Base-by-base conservation (phyloP, 2,797 vertebrate species). In the Gymnodraco acuticeps region DNA sequence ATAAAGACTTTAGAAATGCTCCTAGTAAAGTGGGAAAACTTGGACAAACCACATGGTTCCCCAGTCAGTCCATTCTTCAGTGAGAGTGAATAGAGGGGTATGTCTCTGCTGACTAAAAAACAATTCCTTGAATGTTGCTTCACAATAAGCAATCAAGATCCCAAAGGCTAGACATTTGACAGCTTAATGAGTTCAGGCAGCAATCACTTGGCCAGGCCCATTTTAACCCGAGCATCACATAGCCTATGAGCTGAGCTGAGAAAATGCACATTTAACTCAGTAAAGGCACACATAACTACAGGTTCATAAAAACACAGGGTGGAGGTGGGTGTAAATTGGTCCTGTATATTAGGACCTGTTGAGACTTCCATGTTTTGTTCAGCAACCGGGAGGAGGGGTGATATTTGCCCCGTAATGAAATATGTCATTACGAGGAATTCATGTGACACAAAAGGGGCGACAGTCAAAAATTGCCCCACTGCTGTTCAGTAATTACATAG, bases 381-480 rank as follows among this genome's bases (percentile, higher is more conserved):
- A 90, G 95, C 75, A 63, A 66, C 75, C 83, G 33, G 83, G 87
- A 78, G 94, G 93, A 80, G 93, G 94, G 97, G 96, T 96, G 96
- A 96, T 98, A 99, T 99, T 98, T 98, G 96, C 96, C 96, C 86
- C 96, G 96, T 98, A 98, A 98, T 98, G 97, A 99, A 99, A 99
- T 98, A 98, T 98, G 97, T 97, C 97, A 99, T 99, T 99, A 99
- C 94, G 96, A 96, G 97, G 98, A 96, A 99, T 99, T 99, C 98
- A 99, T 96, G 95, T 92, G 83, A 87, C 96, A 99, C 98, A 99
- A 99, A 98, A 95, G 97, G 96, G 93, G 97, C 97, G 91, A 95
- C 97, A 97, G 97, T 98, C 96, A 97, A 97, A 98, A 98, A 99
- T 97, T 96, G 96, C 96, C 97, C 97, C 96, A 97, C 96, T 97